Evolutionary conservation across 2,113 vertebrate genomes (phyloP), one percentile per base, ranked within the genome.

Genomic region (Rhinichthys klamathensis): DNA sequence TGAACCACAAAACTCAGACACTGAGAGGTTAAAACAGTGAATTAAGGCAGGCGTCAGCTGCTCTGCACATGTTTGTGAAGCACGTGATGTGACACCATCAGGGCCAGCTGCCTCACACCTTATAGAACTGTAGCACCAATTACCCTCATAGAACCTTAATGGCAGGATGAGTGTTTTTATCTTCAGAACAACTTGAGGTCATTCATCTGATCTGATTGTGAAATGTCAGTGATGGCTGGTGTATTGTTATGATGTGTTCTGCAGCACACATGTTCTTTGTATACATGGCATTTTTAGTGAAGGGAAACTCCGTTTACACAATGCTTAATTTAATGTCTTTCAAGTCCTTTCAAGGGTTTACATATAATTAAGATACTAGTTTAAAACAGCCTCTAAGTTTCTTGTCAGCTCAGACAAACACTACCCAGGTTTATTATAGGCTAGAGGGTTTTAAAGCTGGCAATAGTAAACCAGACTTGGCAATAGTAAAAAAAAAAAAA

Each of bases 11-110:
- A 76, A 76, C 16, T 56, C 18, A 41, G 23, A 79, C 32, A n/a
- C 9, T 41, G 67, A n/a, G 35, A 38, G 9, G 21, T 41, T 69
- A 41, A 70, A 70, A 70, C 10, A n/a, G n/a, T 21, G 25, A 30
- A 65, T 80, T 25, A 65, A 21, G 65, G 41, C 78, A 46, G 25
- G 15, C 41, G n/a, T 80, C 60, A 80, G 78, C 56, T 80, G 58
- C 7, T 44, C n/a, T 44, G 60, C 21, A 78, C 51, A 58, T 80
- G 77, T 80, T 56, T 46, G 58, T 58, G 12, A 4, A 63, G 6
- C 78, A 80, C 18, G n/a, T 80, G 58, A 80, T 80, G 70, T 13
- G 60, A 63, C 60, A 49, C 35, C 41, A 80, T 80, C 60, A 79
- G 23, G 21, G 35, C 54, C 56, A 60, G 76, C 56, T 79, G 23